These are phyloP conservation scores for Halictus ligatus DNA, from an alignment of 2,888 invertebrate species.

Conservation along the genomic window DNA sequence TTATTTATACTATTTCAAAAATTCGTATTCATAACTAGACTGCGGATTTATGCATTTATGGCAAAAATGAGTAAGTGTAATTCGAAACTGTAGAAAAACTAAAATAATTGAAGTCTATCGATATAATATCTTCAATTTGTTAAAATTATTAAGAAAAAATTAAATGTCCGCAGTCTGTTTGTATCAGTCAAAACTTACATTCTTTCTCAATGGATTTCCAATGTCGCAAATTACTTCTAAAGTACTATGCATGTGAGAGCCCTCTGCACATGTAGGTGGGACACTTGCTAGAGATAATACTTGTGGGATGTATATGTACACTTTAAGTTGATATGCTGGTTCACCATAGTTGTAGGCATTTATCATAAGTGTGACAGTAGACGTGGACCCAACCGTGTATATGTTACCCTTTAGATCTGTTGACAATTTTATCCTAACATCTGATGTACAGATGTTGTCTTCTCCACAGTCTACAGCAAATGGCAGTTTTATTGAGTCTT, in stretches of 20 bases:
- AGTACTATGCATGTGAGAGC: conserved; percentile 22
- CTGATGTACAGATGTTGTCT: conserved; percentile 72
- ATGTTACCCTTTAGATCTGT: conserved; percentile 46
- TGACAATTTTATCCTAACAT: conserved; percentile 69
- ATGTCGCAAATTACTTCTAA: conserved; percentile 73
- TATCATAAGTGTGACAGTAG: conserved; percentile 49
- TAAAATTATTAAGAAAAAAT: not conserved
- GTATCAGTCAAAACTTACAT: conserved; percentile 59
- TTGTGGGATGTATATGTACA: conserved; percentile 68
- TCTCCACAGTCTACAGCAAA: conserved; percentile 76
- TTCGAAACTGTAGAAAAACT: not conserved
- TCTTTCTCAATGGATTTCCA: conserved; percentile 74
- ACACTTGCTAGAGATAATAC: conserved; percentile 70
- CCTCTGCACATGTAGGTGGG: conserved; percentile 67
- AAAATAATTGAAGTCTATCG: not conserved
- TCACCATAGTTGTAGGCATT: conserved; percentile 72
- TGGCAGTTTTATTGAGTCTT: conserved; percentile 67
- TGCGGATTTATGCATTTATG: not conserved
- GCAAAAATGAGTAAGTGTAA: not conserved
- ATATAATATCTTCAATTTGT: not conserved
- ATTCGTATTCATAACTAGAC: not conserved
- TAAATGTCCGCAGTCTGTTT: not conserved
- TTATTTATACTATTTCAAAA: not conserved
- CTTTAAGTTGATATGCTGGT: conserved; percentile 74
- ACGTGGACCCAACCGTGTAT: conserved; percentile 66